Conservation (phyloP, 2,797 vertebrate species). For the Bradypodion ventrale region DNA sequence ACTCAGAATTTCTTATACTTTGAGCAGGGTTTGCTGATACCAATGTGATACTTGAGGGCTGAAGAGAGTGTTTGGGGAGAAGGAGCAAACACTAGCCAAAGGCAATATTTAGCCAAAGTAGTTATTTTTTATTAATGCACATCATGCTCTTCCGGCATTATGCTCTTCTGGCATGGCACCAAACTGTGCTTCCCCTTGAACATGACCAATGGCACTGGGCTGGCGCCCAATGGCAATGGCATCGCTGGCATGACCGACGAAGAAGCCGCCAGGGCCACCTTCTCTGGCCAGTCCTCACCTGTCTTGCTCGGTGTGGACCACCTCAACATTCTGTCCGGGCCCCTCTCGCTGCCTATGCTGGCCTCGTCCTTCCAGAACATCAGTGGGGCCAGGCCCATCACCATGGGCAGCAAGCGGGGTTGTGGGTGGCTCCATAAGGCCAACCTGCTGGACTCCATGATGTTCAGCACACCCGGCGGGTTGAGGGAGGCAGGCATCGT, state of each 20-base stretch:
- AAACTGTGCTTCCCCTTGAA: slow-evolving; percentile 89
- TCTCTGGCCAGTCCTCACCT: slow-evolving; percentile 77
- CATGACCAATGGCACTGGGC: slow-evolving; percentile 84
- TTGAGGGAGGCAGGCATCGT: slow-evolving; percentile 86
- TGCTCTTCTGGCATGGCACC: slow-evolving; percentile 86
- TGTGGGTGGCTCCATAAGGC: slow-evolving; percentile 91
- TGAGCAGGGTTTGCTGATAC: not conserved
- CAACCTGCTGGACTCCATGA: slow-evolving; percentile 80
- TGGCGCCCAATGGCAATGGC: slow-evolving; percentile 85
- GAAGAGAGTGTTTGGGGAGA: not conserved
- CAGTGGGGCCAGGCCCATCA: slow-evolving; percentile 73
- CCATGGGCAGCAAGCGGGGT: slow-evolving; percentile 80
- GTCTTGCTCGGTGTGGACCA: slow-evolving; percentile 85
- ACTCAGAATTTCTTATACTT: slow-evolving; percentile 27
- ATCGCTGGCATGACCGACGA: slow-evolving; percentile 85
- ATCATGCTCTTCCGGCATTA: too few relatives aligned
- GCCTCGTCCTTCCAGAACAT: slow-evolving; percentile 82
- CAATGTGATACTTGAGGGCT: slow-evolving; percentile 11
- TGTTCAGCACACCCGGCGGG: slow-evolving; percentile 79
- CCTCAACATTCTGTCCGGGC: slow-evolving; percentile 80
- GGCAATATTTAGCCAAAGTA: not conserved
- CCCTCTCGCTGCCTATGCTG: slow-evolving; percentile 80
- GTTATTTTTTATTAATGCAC: slow-evolving; percentile 12
- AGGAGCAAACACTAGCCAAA: not conserved
- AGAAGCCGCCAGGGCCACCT: slow-evolving; percentile 75